Conservation (phyloP, 2,888 invertebrate genomes). For the Digitonthophagus gazella region DNA sequence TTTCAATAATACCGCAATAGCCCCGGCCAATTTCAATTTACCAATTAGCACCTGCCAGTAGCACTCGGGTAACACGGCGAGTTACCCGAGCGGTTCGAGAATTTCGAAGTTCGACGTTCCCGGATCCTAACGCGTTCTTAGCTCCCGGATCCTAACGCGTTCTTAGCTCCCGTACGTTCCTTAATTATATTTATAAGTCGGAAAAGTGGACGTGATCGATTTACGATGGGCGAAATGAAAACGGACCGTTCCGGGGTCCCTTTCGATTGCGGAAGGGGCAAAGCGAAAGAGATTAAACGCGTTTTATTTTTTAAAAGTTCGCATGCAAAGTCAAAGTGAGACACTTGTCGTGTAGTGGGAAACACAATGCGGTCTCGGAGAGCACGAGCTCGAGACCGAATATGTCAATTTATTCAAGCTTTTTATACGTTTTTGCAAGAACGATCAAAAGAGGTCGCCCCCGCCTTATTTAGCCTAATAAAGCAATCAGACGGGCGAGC, state of each 20-base stretch:
- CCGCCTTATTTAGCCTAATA: constrained; percentile 9
- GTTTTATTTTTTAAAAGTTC: neutral
- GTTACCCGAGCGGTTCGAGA: neutral
- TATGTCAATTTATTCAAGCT: constrained; percentile 45
- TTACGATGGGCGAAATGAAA: neutral
- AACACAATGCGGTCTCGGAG: neutral
- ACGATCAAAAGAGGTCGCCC: constrained; percentile 4
- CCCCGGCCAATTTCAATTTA: constrained; percentile 13
- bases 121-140: neutral
- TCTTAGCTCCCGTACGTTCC: neutral
- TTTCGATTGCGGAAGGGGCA: neutral
- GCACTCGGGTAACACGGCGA: neutral
- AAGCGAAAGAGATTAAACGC: neutral
- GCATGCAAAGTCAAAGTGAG: neutral
- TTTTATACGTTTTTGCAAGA: constrained; percentile 28
- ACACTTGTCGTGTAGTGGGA: neutral
- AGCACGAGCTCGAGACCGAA: constrained; percentile 37
- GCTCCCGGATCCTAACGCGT: neutral
- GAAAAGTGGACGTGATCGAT: neutral
- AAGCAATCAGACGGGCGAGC: constrained; percentile 8
- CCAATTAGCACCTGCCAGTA: constrained; percentile 14
- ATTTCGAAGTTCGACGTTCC: neutral
- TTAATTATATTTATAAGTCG: neutral
- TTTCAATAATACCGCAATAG: constrained; percentile 3
- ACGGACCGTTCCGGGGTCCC: neutral